A percentile compares a stretch with the other conserved stretches of the same genome.
Evolutionary conservation across 2,113 vertebrate genomes (phyloP).

Genomic region (Trematocara unimaculatum): DNA sequence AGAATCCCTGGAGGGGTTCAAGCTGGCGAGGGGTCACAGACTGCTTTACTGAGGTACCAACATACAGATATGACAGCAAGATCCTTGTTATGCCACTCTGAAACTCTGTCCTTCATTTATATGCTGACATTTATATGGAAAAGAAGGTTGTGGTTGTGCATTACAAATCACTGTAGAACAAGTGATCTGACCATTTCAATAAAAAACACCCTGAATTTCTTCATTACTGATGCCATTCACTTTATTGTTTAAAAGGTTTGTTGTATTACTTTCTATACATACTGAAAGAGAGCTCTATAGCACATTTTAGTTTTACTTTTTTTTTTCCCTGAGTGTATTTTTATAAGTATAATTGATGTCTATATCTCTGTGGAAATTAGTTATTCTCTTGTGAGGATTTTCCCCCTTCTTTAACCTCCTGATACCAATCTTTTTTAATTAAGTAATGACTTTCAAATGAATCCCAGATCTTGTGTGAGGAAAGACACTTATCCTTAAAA

Average conservation of each 20-base stretch:
- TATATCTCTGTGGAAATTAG: conserved; percentile 51
- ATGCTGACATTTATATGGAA: not conserved
- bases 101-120: not conserved
- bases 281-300: not conserved
- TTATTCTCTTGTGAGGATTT: conserved; percentile 26
- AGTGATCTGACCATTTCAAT: not conserved
- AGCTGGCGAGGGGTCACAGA: not conserved
- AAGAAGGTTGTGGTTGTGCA: not conserved
- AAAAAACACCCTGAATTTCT: not conserved
- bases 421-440: conserved; percentile 66
- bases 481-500: conserved; percentile 46
- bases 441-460: conserved; percentile 68
- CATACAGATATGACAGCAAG: not conserved
- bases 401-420: conserved; percentile 35
- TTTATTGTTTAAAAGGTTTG: not conserved
- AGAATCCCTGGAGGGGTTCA: not conserved
- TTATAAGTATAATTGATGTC: conserved; percentile 40
- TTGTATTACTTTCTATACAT: not conserved
- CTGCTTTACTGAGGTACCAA: not conserved
- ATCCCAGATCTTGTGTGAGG: conserved; percentile 56
- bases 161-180: not conserved
- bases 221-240: not conserved
- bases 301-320: not conserved
- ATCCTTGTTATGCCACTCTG: not conserved
- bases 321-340: not conserved